Base-by-base conservation (phyloP, 2,888 invertebrate species). In the Apamea monoglypha region DNA sequence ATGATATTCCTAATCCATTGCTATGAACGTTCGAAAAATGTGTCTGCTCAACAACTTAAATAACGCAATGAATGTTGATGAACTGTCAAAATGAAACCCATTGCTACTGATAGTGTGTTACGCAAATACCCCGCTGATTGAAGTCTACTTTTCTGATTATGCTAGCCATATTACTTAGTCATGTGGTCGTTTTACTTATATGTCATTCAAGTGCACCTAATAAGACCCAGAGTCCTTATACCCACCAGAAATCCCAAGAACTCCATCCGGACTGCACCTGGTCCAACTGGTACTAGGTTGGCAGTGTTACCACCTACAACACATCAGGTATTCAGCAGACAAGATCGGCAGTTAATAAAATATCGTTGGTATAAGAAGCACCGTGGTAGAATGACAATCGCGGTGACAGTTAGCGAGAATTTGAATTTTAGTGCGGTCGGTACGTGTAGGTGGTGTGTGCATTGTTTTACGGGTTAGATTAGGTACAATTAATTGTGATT, bases 241-340 rank as follows among this genome's bases (percentile, higher is more conserved):
- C 4, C 21, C 18, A 29, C n/a, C 16, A n/a, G 16, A n/a, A 36
- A 47, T 47, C 25, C 56, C 47, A 77, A 59, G 47, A 59, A 29
- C 36, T 47, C 18, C n/a, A 29, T 7, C 36, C 18, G 2, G 25
- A 18, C 53, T 61, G 61, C 80, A 47, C 53, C 67, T 68, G 66
- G 16, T 40, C 47, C n/a, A 50, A 21, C 40, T 74, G 40, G n/a
- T 44, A 80, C 16, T 50, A 21, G 47, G 21, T 40, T 7, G 44
- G 25, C 56, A 82, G 53, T 69, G 47, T 47, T 47, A 56, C 53
- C 76, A 76, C 25, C 61, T 68, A 61, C 40, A 47, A 36, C 61
- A 21, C 76, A 89, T 91, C 87, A 84, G 59, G 87, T 84, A 91
- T 91, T 86, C 91, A 87, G 59, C 53, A 80, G 61, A 73, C 80